Percentiles rank a stretch among this genome's conserved stretches.
phyloP scores from a whole-genome alignment of 2,113 vertebrate genomes.

The Notothenia rossii region DNA sequence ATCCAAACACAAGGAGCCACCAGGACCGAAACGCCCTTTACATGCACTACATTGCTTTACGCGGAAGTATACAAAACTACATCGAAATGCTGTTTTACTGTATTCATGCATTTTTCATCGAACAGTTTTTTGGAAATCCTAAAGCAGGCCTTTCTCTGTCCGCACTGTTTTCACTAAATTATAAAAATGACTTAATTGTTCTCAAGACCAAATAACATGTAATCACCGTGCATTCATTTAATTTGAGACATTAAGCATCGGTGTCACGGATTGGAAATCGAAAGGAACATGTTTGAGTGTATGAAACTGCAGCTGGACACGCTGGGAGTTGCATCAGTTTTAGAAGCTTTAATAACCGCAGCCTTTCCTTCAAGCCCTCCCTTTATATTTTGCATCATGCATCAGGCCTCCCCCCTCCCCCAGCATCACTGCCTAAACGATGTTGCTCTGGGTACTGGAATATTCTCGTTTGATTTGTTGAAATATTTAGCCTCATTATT shows the following conservation, averaged over 20 bases:
- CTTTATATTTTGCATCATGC: constrained; percentile 56
- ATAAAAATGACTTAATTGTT: constrained; percentile 3
- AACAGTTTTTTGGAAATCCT: constrained; percentile 2
- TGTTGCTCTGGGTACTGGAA: constrained; percentile 27
- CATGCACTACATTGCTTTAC: constrained; percentile 17
- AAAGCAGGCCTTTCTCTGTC: constrained; percentile 44
- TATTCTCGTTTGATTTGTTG: constrained; percentile 7
- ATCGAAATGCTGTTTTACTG: constrained; percentile 25
- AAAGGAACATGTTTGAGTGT: constrained; percentile 39
- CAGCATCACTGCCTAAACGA: constrained; percentile 18
- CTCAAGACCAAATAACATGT: neutral
- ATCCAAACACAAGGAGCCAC: constrained; percentile 30
- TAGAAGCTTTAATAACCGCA: constrained; percentile 40
- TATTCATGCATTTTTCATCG: neutral
- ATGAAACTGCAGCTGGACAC: constrained; percentile 41
- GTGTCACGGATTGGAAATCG: constrained; percentile 45
- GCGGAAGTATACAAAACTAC: neutral
- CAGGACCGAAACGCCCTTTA: constrained; percentile 47
- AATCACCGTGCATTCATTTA: neutral
- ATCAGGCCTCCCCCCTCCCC: constrained; percentile 38
- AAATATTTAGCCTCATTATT: neutral
- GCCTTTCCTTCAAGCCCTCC: constrained; percentile 41
- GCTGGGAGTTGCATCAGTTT: constrained; percentile 63
- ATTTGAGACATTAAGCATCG: constrained; percentile 16
- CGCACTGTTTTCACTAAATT: neutral